These are phyloP conservation scores for Misgurnus mizolepis DNA, from an alignment of 2,113 vertebrate genomes.

Conservation along the genomic window DNA sequence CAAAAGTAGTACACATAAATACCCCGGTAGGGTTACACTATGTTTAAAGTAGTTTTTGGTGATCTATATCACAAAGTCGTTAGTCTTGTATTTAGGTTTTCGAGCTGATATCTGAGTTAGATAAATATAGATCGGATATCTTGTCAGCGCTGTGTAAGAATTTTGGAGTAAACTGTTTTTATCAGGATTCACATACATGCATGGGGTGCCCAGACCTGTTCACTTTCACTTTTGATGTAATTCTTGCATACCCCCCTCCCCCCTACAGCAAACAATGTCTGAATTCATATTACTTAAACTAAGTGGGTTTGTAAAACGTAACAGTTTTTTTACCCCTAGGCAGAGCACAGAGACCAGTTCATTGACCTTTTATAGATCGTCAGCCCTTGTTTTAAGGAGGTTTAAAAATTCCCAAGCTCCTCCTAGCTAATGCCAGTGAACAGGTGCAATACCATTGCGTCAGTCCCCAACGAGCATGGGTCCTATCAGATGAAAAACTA, in stretches of 20 bases:
- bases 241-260: no score
- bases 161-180: constrained; percentile 36
- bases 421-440: constrained; percentile 46
- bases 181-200: not conserved
- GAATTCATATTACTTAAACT: not conserved
- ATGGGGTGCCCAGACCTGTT: not conserved
- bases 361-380: constrained; percentile 6
- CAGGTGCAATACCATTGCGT: constrained; percentile 30
- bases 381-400: not conserved
- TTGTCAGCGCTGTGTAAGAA: constrained; percentile 10
- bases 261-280: no score
- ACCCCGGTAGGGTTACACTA: not conserved
- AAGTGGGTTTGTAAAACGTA: not conserved
- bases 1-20: not conserved
- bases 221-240: not conserved
- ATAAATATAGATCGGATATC: not conserved
- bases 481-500: constrained; percentile 19
- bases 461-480: not conserved
- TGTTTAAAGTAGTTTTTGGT: not conserved
- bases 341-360: not conserved
- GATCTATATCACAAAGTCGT: not conserved
- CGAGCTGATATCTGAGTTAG: not conserved
- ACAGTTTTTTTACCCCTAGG: not conserved
- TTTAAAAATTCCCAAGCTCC: constrained; percentile 10
- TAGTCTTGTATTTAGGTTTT: not conserved